Base-by-base conservation (phyloP, 2,888 invertebrate genomes). In the Syritta pipiens region DNA sequence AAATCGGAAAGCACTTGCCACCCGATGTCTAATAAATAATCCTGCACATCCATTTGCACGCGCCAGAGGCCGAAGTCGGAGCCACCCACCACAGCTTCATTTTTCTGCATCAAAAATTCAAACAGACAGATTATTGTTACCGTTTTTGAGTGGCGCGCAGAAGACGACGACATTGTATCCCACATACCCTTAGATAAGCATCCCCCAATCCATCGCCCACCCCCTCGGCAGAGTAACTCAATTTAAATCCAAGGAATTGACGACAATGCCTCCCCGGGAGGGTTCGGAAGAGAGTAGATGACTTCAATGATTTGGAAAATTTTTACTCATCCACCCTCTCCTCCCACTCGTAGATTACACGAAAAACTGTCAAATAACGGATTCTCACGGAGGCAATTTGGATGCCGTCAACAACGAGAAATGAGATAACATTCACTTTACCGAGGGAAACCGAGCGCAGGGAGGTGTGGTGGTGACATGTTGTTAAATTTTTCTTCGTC, bases 291-390 rank as follows among this genome's bases (percentile, higher is more conserved):
- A 17, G 49, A 44, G 49, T 32, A 60, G 77, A 77, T 77, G 65
- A 71, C 72, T 77, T 72, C 72, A 77, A 72, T 77, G 65, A 77
- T 62, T 79, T 26, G 68, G 60, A 79, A 79, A 79, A 79, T 74
- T 53, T n/a, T 67, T 63, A 57, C 51, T 68, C 53, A 44, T 71
- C 60, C 65, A 60, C 46, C 62, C 37, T n/a, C n/a, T n/a, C n/a
- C n/a, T 17, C 55, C 46, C 55, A 46, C 71, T 68, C 35, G 67
- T 62, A 72, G 79, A 79, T 74, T 68, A 72, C 62, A 67, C 62
- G 79, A 79, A 79, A 79, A 79, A 79, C 72, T 74, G 79, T 79
- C 74, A 79, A 74, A 74, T 79, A 79, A 72, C 74, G 68, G 67
- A 74, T 74, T 74, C 74, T 67, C 67, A 74, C 67, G 79, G 68